phyloP scores from a whole-genome alignment of 2,888 invertebrate genomes.

The Escarpia spicata region DNA sequence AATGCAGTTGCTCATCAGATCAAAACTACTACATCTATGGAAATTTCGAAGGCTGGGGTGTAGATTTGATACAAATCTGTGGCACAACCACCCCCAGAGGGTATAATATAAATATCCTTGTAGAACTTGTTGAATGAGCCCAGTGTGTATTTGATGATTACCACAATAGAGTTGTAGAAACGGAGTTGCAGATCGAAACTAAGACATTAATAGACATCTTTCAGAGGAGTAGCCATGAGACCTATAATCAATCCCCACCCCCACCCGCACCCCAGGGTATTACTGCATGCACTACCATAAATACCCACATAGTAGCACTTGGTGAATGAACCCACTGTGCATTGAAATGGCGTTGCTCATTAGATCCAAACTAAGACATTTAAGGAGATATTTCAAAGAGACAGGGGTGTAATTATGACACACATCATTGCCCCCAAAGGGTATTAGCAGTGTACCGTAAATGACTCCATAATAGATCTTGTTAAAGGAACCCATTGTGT shows the following conservation, averaged over 20 bases:
- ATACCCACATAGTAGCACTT: not conserved
- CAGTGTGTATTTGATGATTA: not conserved
- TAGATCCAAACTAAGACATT: not conserved
- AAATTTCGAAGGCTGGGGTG: too few relatives aligned
- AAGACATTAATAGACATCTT: not conserved
- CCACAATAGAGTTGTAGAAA: not conserved
- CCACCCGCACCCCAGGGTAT: not conserved
- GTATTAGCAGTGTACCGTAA: too few relatives aligned
- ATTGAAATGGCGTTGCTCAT: not conserved
- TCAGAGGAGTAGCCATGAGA: too few relatives aligned
- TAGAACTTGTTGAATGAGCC: not conserved
- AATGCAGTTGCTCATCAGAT: not conserved
- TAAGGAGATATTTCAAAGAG: too few relatives aligned
- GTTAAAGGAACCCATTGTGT: too few relatives aligned
- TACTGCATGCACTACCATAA: not conserved
- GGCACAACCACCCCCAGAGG: too few relatives aligned
- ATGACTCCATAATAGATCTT: too few relatives aligned
- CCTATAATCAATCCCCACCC: too few relatives aligned
- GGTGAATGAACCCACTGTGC: not conserved
- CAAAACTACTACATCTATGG: not conserved
- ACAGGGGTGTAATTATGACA: too few relatives aligned
- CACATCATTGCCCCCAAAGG: too few relatives aligned
- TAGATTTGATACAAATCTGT: too few relatives aligned
- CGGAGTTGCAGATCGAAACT: not conserved
- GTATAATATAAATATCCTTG: not conserved